Percentiles rank a stretch among this genome's conserved stretches.
Evolutionary conservation across 2,888 invertebrate species (phyloP).

Genomic region (Odontocerum albicorne): DNA sequence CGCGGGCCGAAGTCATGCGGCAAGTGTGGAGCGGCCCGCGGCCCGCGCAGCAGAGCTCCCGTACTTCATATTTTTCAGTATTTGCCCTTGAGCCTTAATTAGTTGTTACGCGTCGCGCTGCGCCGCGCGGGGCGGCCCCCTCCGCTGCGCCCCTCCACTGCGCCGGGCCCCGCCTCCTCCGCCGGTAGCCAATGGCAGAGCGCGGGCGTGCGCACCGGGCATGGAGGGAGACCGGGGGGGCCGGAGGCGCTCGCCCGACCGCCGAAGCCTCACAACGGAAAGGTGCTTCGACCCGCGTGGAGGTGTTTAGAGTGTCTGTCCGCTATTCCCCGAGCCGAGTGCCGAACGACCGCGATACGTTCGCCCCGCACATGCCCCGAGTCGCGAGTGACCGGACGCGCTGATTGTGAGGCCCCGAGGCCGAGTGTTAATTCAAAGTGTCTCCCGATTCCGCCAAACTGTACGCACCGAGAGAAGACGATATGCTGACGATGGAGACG

Average conservation of each 20-base stretch:
- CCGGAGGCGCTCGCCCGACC: conserved; percentile 35
- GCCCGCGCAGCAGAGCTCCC: too few relatives aligned
- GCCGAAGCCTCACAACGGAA: conserved; percentile 51
- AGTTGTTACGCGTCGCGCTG: conserved; percentile 24
- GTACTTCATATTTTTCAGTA: conserved; percentile 9
- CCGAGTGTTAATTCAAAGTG: conserved; percentile 40
- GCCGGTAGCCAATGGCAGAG: conserved; percentile 41
- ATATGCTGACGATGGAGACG: conserved; percentile 91
- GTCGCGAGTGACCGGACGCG: conserved; percentile 48
- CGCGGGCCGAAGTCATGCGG: too few relatives aligned
- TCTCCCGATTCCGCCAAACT: conserved; percentile 62
- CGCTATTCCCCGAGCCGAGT: conserved; percentile 36
- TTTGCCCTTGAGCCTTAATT: conserved; percentile 28
- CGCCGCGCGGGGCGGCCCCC: conserved; percentile 35
- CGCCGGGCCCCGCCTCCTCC: conserved; percentile 44
- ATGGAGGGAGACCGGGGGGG: conserved; percentile 43
- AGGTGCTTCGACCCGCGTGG: conserved; percentile 47
- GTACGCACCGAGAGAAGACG: conserved; percentile 81
- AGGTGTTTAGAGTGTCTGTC: conserved; percentile 40
- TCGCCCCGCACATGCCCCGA: conserved; percentile 43
- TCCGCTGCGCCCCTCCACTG: conserved; percentile 30
- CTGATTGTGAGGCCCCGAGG: conserved; percentile 42
- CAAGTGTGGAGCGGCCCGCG: too few relatives aligned
- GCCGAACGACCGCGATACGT: conserved; percentile 31
- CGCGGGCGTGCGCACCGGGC: conserved; percentile 37